A percentile compares a stretch with the other conserved stretches of the same genome.
Evolutionary conservation across 2,888 invertebrate genomes (phyloP).

Genomic region (Athalia circularis): DNA sequence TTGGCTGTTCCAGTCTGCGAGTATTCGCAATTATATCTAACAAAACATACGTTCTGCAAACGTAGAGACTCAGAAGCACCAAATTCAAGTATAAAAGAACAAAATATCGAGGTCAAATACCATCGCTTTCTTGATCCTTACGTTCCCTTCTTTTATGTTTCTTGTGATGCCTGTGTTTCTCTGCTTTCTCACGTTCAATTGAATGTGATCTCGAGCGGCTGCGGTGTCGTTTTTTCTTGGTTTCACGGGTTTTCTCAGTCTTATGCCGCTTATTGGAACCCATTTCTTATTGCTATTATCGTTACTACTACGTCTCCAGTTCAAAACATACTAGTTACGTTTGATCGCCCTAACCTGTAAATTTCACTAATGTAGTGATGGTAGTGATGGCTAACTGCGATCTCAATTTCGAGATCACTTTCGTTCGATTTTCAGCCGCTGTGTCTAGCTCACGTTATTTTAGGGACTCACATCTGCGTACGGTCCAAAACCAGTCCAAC

Average conservation of each 20-base stretch:
- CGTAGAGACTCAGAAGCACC: too few species aligned
- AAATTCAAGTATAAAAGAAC: not conserved
- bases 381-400: too few species aligned
- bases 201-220: slow-evolving; percentile 77
- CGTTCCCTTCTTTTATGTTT: slow-evolving; percentile 71
- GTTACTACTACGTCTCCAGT: not conserved
- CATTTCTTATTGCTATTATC: slow-evolving; percentile 73
- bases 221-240: slow-evolving; percentile 82
- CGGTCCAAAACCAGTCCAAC: too few species aligned
- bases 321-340: slow-evolving; percentile 36
- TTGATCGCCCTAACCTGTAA: slow-evolving; percentile 25
- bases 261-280: slow-evolving; percentile 84
- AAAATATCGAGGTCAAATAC: slow-evolving; percentile 57
- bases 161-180: slow-evolving; percentile 72
- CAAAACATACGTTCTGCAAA: not conserved
- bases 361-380: not conserved
- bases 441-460: too few species aligned
- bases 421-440: too few species aligned
- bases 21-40: not conserved
- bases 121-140: slow-evolving; percentile 72
- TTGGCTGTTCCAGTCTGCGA: not conserved
- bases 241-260: slow-evolving; percentile 76
- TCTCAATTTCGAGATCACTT: too few species aligned
- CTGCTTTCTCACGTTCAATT: slow-evolving; percentile 67
- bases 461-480: too few species aligned